Conservation (phyloP, 2,113 vertebrate species). For the Greenwoodochromis staneri region DNA sequence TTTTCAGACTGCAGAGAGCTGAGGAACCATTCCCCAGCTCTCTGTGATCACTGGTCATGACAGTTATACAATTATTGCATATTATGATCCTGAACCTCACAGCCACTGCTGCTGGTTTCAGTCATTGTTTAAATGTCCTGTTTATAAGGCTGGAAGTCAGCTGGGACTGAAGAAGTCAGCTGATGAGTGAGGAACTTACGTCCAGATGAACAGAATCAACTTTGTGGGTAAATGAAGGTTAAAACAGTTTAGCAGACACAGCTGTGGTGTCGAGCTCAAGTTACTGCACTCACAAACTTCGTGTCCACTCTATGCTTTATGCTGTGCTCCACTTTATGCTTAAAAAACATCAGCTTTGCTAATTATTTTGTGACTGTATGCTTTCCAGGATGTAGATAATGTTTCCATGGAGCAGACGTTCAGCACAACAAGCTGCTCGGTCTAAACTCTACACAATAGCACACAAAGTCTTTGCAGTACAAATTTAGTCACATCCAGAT, state of each 20-base stretch:
- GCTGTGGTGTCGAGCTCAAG: not conserved
- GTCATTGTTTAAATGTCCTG: not conserved
- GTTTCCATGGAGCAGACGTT: not conserved
- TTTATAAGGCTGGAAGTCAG: not conserved
- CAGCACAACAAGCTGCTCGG: not conserved
- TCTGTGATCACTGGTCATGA: not conserved
- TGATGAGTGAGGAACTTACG: not conserved
- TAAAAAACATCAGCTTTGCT: not conserved
- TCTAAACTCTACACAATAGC: not conserved
- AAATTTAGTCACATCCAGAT: not conserved
- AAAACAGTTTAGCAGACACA: not conserved
- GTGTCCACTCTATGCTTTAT: not conserved
- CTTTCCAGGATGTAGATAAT: not conserved
- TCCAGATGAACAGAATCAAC: not conserved
- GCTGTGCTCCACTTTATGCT: accelerated
- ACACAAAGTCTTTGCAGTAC: not conserved
- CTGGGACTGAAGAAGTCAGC: not conserved
- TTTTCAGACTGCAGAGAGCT: not conserved
- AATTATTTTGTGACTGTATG: not conserved
- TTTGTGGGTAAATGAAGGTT: not conserved
- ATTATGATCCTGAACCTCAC: not conserved
- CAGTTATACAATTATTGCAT: not conserved
- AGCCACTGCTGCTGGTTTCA: not conserved
- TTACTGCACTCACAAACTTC: not conserved
- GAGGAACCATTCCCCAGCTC: not conserved